Conservation (phyloP, 2,113 vertebrate genomes). For the Cricetomys ansorgei region DNA sequence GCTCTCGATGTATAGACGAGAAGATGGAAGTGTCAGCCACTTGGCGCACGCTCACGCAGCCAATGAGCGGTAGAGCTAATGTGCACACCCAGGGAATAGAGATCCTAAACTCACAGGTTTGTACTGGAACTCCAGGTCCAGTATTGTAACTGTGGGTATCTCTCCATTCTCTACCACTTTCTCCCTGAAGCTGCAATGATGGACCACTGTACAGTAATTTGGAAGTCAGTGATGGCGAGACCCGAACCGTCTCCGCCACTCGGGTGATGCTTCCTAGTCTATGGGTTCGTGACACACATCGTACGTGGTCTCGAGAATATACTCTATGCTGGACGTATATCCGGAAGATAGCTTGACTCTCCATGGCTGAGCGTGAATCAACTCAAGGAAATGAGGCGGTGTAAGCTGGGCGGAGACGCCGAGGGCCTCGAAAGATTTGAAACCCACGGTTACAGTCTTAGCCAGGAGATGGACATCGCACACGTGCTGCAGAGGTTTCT, state of each 20-base stretch:
- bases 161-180: not conserved
- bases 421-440: not conserved
- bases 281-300: rapidly evolving
- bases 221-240: not conserved
- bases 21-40: not conserved
- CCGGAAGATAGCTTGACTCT: not conserved
- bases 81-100: not conserved
- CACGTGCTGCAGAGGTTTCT: no score
- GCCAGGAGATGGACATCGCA: not conserved
- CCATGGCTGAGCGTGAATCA: not conserved
- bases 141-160: not conserved
- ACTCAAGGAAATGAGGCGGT: not conserved
- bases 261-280: not conserved
- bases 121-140: no score
- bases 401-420: not conserved
- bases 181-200: not conserved
- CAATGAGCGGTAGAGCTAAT: no score
- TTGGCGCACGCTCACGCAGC: rapidly evolving
- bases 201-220: not conserved
- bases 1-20: not conserved
- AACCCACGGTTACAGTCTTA: not conserved
- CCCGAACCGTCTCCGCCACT: not conserved
- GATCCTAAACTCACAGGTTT: not conserved
- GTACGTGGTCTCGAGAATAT: no score
- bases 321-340: not conserved